Percentiles rank a stretch among this genome's conserved stretches.
These are phyloP conservation scores for Paratilapia polleni DNA, from an alignment of 2,113 vertebrate genomes.

Conservation along the genomic window DNA sequence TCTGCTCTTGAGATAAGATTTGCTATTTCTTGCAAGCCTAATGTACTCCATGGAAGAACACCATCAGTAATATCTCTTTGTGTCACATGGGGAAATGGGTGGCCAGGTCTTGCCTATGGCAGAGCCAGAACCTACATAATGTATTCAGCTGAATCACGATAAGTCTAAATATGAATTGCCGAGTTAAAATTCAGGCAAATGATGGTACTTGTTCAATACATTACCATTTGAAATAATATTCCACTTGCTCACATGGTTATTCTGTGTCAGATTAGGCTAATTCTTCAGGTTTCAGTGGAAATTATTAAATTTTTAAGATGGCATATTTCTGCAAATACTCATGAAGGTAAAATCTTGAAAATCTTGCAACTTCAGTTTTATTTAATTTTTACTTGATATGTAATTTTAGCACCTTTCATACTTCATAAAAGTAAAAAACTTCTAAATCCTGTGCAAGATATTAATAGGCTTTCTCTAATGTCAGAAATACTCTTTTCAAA, in stretches of 20 bases:
- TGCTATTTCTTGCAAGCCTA: constrained; percentile 44
- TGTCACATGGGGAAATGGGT: constrained; percentile 26
- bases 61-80: constrained; percentile 51
- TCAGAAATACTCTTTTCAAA: neutral
- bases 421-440: neutral
- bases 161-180: constrained; percentile 39
- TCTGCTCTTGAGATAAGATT: constrained; percentile 58
- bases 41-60: constrained; percentile 50
- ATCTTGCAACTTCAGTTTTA: neutral
- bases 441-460: neutral
- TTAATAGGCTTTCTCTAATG: neutral
- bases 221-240: constrained; percentile 24
- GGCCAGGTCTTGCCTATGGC: constrained; percentile 30
- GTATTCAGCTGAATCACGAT: constrained; percentile 26
- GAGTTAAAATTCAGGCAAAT: constrained; percentile 33
- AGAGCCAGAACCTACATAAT: constrained; percentile 17
- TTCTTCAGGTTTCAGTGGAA: neutral
- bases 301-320: neutral
- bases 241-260: neutral
- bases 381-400: neutral
- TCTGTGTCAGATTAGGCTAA: neutral
- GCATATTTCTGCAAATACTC: neutral
- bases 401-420: neutral
- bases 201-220: constrained; percentile 3
- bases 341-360: neutral